Evolutionary conservation across 1,140 invertebrate genomes (phyloP), one percentile per base, ranked within the genome.

Genomic region (Drosophila baimaii): DNA sequence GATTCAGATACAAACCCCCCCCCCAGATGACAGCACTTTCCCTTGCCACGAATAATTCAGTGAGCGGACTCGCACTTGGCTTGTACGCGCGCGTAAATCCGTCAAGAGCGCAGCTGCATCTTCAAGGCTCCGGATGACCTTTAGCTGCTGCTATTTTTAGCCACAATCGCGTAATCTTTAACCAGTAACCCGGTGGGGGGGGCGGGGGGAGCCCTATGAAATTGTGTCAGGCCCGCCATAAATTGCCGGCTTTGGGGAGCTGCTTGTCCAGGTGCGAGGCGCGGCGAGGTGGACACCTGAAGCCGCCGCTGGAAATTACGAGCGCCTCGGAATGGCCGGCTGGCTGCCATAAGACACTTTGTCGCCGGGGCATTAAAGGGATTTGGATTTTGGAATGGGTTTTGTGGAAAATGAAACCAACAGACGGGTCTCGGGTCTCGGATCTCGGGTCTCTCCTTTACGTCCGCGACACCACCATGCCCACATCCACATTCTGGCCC

Each of bases 201-300:
- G 62, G 81, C 89, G 10, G 52, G 44, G 61, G 63, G 25, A 55
- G 69, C 66, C 86, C 89, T 86, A 86, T 86, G 76, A 86, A 86
- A 86, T 88, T 83, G 83, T 86, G 83, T 86, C 83, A 86, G 83
- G 52, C 79, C 61, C 21, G 79, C 79, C 83, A 88, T 88, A 86
- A 86, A 86, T 86, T 86, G 75, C 79, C 66, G 77, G 76, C 79
- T 88, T 85, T 85, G 72, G 86, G 83, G 63, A 78, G 71, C 79
- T 63, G 71, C 79, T 63, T 25, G 64, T 49, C 69, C 68, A 71
- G 65, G 68, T 49, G 51, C 5, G 31, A 1, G 33, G n/a, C 13
- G 25, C n/a, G 21, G 7, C 7, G 46, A n/a, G 46, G 23, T 29
- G 58, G 80, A 83, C 81, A 79, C 80, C 76, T 83, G 81, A 79